These are phyloP conservation scores for Nymphicus hollandicus DNA, from an alignment of 2,113 vertebrate species.

Conservation along the genomic window DNA sequence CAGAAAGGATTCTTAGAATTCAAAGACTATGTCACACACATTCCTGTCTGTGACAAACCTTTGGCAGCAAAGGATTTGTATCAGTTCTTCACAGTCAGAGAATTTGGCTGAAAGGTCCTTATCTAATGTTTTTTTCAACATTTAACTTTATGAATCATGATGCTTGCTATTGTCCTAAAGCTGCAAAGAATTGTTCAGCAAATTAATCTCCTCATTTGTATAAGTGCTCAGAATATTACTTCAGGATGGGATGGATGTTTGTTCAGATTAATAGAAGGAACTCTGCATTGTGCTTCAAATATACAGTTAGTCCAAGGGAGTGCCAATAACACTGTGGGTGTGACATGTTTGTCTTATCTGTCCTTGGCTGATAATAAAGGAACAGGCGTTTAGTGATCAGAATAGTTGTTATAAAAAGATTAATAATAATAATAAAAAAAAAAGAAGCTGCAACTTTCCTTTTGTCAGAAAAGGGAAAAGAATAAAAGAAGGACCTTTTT, in stretches of 20 bases:
- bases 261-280: background rate
- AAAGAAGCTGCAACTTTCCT: background rate
- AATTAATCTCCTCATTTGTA: background rate
- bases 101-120: background rate
- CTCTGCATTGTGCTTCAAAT: background rate
- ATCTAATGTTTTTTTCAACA: background rate
- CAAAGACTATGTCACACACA: background rate
- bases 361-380: constrained; percentile 1
- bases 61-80: background rate
- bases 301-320: background rate
- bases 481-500: background rate
- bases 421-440: too few relatives aligned
- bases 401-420: background rate
- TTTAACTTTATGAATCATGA: background rate
- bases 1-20: background rate
- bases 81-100: background rate
- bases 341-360: constrained; percentile 29
- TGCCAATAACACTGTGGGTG: background rate
- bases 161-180: background rate
- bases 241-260: background rate
- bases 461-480: background rate
- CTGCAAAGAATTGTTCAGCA: background rate
- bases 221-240: background rate
- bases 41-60: background rate
- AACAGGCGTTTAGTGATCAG: background rate